These are phyloP conservation scores for Sebastes steindachneri DNA, from an alignment of 2,797 vertebrate species.

Conservation along the genomic window DNA sequence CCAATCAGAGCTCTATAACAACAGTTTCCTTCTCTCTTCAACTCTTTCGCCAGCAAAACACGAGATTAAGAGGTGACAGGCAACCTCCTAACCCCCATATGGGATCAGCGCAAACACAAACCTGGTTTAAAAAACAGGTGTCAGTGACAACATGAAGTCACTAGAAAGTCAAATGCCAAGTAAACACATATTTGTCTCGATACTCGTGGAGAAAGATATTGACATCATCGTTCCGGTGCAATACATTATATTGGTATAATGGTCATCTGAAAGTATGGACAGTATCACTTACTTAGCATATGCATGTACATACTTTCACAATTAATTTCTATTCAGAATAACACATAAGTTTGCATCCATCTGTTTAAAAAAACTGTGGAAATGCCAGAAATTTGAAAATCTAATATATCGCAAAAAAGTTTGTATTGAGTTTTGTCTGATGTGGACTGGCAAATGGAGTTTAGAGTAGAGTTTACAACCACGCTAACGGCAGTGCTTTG, in stretches of 20 bases:
- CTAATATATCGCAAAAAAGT: neutral
- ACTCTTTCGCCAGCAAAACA: slow-evolving; percentile 35
- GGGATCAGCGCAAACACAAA: slow-evolving; percentile 6
- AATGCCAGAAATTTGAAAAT: neutral
- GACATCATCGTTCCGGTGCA: neutral
- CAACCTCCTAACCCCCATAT: neutral
- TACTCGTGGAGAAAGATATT: neutral
- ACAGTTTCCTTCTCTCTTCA: slow-evolving; percentile 21
- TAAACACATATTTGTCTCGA: neutral
- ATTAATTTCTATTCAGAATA: neutral
- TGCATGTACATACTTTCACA: neutral
- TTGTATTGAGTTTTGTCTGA: neutral
- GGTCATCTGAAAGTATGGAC: neutral
- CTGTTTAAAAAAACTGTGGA: neutral
- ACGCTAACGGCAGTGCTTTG: neutral
- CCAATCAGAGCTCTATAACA: slow-evolving; percentile 51
- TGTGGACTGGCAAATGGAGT: too few species aligned
- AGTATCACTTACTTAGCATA: neutral
- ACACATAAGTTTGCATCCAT: neutral
- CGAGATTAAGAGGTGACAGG: slow-evolving; percentile 49
- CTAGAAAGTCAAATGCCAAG: neutral
- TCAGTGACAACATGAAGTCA: neutral
- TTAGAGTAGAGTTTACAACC: neutral
- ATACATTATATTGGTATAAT: neutral
- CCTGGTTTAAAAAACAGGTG: neutral